Conservation (phyloP, 2,888 invertebrate species). For the Phalera bucephala region DNA sequence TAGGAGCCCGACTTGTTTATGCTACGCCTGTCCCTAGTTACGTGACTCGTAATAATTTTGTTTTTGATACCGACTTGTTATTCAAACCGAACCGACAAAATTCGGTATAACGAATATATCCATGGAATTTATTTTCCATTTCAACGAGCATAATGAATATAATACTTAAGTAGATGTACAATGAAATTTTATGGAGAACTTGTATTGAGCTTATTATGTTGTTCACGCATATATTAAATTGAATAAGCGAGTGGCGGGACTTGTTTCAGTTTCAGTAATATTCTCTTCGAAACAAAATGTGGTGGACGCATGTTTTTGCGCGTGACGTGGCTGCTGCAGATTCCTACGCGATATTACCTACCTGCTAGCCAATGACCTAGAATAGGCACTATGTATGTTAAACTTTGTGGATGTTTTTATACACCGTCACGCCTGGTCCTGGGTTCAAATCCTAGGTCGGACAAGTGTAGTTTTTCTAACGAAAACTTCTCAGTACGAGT, state of each 20-base stretch:
- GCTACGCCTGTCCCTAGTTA: conserved; percentile 7
- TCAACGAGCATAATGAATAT: conserved; percentile 1
- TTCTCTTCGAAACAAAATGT: neutral
- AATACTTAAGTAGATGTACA: neutral
- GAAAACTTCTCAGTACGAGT: too few species aligned
- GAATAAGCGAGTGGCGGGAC: neutral
- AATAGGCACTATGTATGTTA: too few species aligned
- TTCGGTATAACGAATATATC: neutral
- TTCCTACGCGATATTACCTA: too few species aligned
- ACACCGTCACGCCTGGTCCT: too few species aligned
- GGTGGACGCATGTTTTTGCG: neutral
- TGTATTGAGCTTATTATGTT: neutral
- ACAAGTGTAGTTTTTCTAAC: too few species aligned
- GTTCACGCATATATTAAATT: neutral
- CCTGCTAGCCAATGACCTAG: too few species aligned
- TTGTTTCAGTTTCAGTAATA: neutral
- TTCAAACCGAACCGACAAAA: conserved; percentile 4
- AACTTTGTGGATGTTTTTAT: too few species aligned
- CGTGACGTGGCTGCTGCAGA: too few species aligned
- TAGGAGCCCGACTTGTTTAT: conserved; percentile 20
- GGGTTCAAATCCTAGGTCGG: too few species aligned
- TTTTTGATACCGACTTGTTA: conserved; percentile 15
- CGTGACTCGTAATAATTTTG: conserved; percentile 16
- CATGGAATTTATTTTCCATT: conserved; percentile 1
- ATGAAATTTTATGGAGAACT: neutral